Evolutionary conservation across 2,113 vertebrate genomes (phyloP), one percentile per base, ranked within the genome.

Genomic region (Bathybates hornii): DNA sequence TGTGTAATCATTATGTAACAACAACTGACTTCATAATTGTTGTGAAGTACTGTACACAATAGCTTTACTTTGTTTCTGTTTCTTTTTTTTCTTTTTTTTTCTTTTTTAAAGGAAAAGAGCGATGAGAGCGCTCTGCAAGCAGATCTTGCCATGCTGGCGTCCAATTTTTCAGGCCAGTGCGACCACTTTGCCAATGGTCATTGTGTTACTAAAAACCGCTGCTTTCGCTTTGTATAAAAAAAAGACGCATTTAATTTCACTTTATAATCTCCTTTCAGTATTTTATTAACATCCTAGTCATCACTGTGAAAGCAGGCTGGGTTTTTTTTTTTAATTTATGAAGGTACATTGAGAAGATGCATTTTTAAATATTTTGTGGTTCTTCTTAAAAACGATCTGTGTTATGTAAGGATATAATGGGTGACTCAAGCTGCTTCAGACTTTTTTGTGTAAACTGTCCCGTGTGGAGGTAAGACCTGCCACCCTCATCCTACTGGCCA

Each of bases 301-400:
- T 97, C 95, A 96, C 96, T 97, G 96, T 97, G 96, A 97, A 96
- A 95, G 93, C 96, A 95, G 96, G 94, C 95, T 96, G 95, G 94
- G 93, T 79, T 89, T 81, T 14, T 36, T 80, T 80, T 81, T 19
- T 38, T 80, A 93, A 97, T 97, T 97, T 97, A 97, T 97, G 96
- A 97, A 97, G 96, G 96, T 97, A 97, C 97, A 96, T 95, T 96
- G 91, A 96, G 94, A 95, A 96, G 90, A 94, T 95, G 89, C 92
- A 89, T 95, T 91, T 93, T 94, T 90, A 24, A 92, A 91, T 91
- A 93, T 96, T 90, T 95, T 93, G 92, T 96, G 91, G 87, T 95
- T 96, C 91, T 92, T 93, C 85, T 90, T 90, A 27, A 84, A 59
- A 78, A 78, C 66, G 57, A 81, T 90, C 86, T 91, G 73, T 93